Base-by-base conservation (phyloP, 1,140 invertebrate species). In the Eriocheir sinensis region DNA sequence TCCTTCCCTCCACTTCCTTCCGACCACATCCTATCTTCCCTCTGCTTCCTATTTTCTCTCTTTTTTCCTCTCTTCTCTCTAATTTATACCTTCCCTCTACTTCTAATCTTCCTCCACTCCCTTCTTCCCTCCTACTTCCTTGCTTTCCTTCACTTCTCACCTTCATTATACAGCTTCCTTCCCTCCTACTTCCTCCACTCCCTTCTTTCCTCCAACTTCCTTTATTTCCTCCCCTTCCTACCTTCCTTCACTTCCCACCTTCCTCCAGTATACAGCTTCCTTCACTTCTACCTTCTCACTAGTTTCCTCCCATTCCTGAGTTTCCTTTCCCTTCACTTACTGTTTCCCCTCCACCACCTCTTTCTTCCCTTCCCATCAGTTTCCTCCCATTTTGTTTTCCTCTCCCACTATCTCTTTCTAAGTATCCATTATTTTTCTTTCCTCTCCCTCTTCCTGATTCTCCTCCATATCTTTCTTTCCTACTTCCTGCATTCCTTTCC, bases 201-300 rank as follows among this genome's bases (percentile, higher is more conserved):
- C n/a, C 81, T n/a, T 83, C 81, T 30, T 72, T 72, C 60, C 60
- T n/a, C n/a, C n/a, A n/a, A 15, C n/a, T n/a, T 72, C n/a, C 60
- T n/a, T 72, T 72, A 15, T n/a, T n/a, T 72, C n/a, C 60, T 72
- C 60, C 60, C n/a, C 60, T n/a, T 72, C 12, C 60, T n/a, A 15
- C n/a, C 60, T n/a, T n/a, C n/a, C n/a, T 72, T 72, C 60, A 15
- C 60, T 72, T 15, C n/a, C 60, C 12, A 15, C 60, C 12, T 15
- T 72, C n/a, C n/a, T n/a, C 60, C n/a, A 72, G 12, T n/a, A 72
- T 72, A n/a, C n/a, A 15, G 12, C 60, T n/a, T 72, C 60, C 60
- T n/a, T 15, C n/a, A 15, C 60, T n/a, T 72, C n/a, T n/a, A 72
- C 60, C 60, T n/a, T n/a, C n/a, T n/a, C n/a, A n/a, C n/a, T n/a